These are phyloP conservation scores for Conus canariensis DNA, from an alignment of 2,888 invertebrate genomes.

Conservation along the genomic window DNA sequence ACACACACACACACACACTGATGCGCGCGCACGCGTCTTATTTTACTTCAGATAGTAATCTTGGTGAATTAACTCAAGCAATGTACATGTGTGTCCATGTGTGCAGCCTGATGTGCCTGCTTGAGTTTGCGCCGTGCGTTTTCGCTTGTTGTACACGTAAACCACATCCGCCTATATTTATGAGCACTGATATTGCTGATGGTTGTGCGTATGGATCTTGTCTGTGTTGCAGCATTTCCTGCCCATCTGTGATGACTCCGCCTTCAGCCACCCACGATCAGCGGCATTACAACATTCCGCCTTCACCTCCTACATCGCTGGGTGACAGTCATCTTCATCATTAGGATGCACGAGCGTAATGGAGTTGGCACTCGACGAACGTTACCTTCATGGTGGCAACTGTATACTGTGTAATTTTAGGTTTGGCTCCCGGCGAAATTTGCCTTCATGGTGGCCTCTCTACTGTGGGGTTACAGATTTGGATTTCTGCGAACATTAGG, in stretches of 20 bases:
- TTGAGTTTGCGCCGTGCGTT: too few species aligned
- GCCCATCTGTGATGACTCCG: slow-evolving; percentile 17
- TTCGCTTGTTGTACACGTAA: too few species aligned
- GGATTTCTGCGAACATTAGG: too few species aligned
- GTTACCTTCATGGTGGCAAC: not conserved
- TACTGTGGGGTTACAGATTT: too few species aligned
- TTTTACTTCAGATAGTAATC: too few species aligned
- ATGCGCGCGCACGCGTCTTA: not conserved
- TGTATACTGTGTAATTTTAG: not conserved
- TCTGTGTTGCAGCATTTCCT: slow-evolving; percentile 33
- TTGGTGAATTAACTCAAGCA: too few species aligned
- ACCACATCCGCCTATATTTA: not conserved
- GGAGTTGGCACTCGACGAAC: not conserved
- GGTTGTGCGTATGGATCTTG: not conserved
- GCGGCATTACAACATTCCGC: slow-evolving; percentile 12
- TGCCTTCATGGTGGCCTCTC: too few species aligned
- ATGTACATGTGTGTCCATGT: not conserved
- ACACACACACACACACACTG: not conserved
- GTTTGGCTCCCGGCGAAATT: too few species aligned
- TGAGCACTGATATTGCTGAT: too few species aligned
- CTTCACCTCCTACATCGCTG: slow-evolving; percentile 16
- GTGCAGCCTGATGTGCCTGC: not conserved
- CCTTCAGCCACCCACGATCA: not conserved
- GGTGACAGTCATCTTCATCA: not conserved
- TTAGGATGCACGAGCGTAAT: not conserved